A percentile compares a stretch with the other conserved stretches of the same genome.
These are phyloP conservation scores for Agelas oroides DNA, from an alignment of 37 sponge, comb jelly and placozoan species.

Conservation along the genomic window DNA sequence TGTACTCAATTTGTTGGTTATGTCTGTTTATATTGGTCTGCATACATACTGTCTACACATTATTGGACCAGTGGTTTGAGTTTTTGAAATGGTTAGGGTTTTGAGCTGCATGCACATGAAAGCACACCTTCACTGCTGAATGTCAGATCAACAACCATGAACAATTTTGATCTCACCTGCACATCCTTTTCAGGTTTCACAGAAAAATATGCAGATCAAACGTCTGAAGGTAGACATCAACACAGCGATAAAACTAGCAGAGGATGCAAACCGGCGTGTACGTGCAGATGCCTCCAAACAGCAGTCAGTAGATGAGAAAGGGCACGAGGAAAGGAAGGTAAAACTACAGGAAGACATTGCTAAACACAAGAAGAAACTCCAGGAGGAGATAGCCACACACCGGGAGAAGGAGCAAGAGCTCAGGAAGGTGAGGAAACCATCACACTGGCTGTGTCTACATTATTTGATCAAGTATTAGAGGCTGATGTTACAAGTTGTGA, in stretches of 20 bases:
- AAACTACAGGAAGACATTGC: constrained; percentile 72
- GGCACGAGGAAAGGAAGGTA: constrained; percentile 32
- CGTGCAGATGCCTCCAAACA: constrained; percentile 75
- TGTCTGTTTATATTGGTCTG: too few relatives aligned
- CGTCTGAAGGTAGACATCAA: constrained; percentile 73
- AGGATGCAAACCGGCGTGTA: constrained; percentile 73
- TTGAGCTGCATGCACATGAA: too few relatives aligned
- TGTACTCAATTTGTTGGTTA: too few relatives aligned
- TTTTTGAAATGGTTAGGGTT: too few relatives aligned
- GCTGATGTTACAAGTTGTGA: too few relatives aligned
- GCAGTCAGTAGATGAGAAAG: constrained; percentile 37
- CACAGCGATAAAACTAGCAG: constrained; percentile 68
- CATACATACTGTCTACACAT: too few relatives aligned
- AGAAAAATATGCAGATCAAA: constrained; percentile 62
- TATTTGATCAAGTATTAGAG: not conserved
- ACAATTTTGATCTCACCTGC: too few relatives aligned
- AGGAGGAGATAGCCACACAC: constrained; percentile 62
- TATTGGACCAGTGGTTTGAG: too few relatives aligned
- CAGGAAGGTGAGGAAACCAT: constrained; percentile 62
- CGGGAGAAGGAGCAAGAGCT: constrained; percentile 79
- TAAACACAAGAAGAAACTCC: constrained; percentile 63
- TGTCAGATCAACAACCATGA: too few relatives aligned
- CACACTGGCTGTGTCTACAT: not conserved
- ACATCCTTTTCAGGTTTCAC: constrained; percentile 32
- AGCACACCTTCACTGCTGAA: too few relatives aligned